phyloP scores from a whole-genome alignment of 2,113 vertebrate species.

The Malurus cyaneus region DNA sequence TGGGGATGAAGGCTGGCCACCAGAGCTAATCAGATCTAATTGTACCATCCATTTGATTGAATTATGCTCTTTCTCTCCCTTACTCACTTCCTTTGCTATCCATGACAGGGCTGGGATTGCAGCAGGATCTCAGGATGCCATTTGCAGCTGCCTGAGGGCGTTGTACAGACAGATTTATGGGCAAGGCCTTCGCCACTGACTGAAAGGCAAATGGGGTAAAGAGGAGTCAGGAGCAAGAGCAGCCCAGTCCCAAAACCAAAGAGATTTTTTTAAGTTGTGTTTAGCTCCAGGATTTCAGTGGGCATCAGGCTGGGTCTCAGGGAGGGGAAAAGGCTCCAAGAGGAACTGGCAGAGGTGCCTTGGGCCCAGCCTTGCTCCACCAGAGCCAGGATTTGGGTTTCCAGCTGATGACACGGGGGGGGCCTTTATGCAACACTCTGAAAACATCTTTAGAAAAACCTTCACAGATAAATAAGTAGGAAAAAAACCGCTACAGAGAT shows the following conservation, averaged over 20 bases:
- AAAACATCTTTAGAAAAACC: not conserved
- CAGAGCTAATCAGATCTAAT: not conserved
- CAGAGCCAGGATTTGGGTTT: not conserved
- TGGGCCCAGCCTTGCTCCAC: not conserved
- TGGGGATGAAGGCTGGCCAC: not conserved
- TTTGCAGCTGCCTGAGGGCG: not conserved
- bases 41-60: not conserved
- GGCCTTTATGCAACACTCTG: not conserved
- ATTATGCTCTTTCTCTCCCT: not conserved
- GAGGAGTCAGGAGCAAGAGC: not conserved
- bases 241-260: not conserved
- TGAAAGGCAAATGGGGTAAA: not conserved
- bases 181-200: not conserved
- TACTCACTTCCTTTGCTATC: not conserved
- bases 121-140: not conserved
- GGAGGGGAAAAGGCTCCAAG: not conserved
- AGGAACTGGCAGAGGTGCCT: not conserved
- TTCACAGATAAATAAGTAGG: not conserved
- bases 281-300: not conserved
- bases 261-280: not conserved
- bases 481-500: not conserved
- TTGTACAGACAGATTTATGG: not conserved
- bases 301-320: rapidly evolving
- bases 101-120: not conserved
- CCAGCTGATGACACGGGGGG: not conserved